phyloP scores from a whole-genome alignment of 2,113 vertebrate genomes.

The Nannobrachium achirus region DNA sequence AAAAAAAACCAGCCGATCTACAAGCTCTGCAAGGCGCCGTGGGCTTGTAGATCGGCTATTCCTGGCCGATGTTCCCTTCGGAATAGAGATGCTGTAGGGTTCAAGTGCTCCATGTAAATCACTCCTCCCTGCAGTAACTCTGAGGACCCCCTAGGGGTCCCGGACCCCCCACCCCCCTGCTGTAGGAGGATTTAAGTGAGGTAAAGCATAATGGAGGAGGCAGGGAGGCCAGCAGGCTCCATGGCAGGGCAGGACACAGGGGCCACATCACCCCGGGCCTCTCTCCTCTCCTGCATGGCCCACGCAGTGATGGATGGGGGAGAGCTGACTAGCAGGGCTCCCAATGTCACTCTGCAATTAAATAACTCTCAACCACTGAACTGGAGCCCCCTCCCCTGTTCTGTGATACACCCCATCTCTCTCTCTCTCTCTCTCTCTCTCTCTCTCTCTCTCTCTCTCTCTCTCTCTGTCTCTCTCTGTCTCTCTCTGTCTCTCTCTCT shows the following conservation, averaged over 20 bases:
- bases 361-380: constrained; percentile 75
- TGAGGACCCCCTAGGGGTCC: too few species aligned
- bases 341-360: constrained; percentile 80
- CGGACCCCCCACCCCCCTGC: too few species aligned
- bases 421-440: not conserved
- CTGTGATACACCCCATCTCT: not conserved
- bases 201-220: constrained; percentile 28
- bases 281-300: constrained; percentile 58
- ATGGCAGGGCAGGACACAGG: constrained; percentile 27
- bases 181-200: constrained; percentile 2
- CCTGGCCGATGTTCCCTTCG: too few species aligned
- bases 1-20: too few species aligned
- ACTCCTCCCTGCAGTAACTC: too few species aligned
- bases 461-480: constrained; percentile 26
- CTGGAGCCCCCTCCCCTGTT: constrained; percentile 29
- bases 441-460: constrained; percentile 11
- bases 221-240: constrained; percentile 19
- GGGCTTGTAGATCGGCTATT: too few species aligned
- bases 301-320: constrained; percentile 53
- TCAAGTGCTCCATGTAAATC: too few species aligned
- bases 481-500: not conserved
- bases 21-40: too few species aligned
- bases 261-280: constrained; percentile 65
- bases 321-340: constrained; percentile 61
- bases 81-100: too few species aligned